Base-by-base conservation (phyloP, 2,113 vertebrate genomes). In the Sebastes fasciatus region DNA sequence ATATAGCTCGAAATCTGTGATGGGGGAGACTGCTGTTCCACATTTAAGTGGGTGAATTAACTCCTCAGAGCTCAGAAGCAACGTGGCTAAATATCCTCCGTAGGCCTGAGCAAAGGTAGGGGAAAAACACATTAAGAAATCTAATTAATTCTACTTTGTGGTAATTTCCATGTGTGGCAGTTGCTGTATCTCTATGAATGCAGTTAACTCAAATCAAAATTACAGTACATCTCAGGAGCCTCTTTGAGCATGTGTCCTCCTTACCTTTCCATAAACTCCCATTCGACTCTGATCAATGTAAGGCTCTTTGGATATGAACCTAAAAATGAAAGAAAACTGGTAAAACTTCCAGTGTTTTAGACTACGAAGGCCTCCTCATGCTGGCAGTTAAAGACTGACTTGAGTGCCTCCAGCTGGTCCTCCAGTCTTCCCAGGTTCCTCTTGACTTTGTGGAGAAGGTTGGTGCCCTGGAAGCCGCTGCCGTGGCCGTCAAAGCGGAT, bases 381-480 rank as follows among this genome's bases (percentile, higher is more conserved):
- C 5, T 55, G 9, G 8, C 6, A n/a, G 57, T 23, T 13, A 4
- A 2, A 16, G 40, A 49, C 79, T 91, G 40, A 99, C 98, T 96
- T 94, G 74, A 99, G 95, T 0, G 98, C 98, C 74, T 97, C 96
- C 89, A 96, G 54, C 90, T 99, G 98, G 89, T 99, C 98, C 92
- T 99, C 97, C 75, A 96, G 68, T 34, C 89, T 42, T 2, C 98
- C 98, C 87, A 99, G 95, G 55, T 86, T 96, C 81, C 94, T 94
- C 85, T 92, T 93, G 72, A 99, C 95, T 73, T 97, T 96, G 0
- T 99, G 98, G 54, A 99, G 93, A 0, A 99, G 92, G 88, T 97
- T 98, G 68, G 98, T 97, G 1, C 98, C 98, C 87, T 97, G 97
- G 88, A 98, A 99, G 74, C 98, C 98, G 0, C 97, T 99, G 86